Base-by-base conservation (phyloP, 2,888 invertebrate genomes). In the Catonia carolina region DNA sequence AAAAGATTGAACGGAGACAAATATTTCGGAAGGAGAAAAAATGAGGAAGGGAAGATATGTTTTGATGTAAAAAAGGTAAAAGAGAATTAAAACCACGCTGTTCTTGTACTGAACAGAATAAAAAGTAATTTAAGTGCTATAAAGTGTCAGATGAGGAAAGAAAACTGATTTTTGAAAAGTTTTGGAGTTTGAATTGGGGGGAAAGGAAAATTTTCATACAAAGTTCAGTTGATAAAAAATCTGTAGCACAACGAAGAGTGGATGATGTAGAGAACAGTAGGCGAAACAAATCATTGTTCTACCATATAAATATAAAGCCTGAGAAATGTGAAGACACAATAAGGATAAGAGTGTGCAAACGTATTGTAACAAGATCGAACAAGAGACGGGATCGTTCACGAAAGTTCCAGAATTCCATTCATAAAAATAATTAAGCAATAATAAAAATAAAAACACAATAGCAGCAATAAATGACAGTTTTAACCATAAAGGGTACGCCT, bases 201-300 rank as follows among this genome's bases (percentile, higher is more conserved):
- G 31, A 50, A 31, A 50, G 33, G 33, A 50, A 50, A 50, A 33
- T 33, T 50, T 50, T 31, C 33, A 33, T 50, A 23, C 31, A 23
- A 31, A 33, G 33, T 50, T 47, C 20, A 14, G 20, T 31, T 50
- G 31, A 31, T 20, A 10, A 8, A 50, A 50, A 31, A 31, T 50
- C 50, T 15, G 33, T 23, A 33, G 14, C 33, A 27, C 14, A 33
- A 50, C 7, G 50, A 33, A 50, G 33, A 31, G 27, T 17, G 7
- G 33, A 14, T 15, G 33, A 50, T 12, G 33, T 15, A 18, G 17
- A 17, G 2, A 31, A 17, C 15, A 17, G 31, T 15, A 50, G 50
- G 33, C 5, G 50, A 31, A 50, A 50, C n/a, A 15, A 31, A 31
- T 50, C 50, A 20, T 23, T 50, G 14, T 31, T 50, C 15, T 50